Base-by-base conservation (phyloP, 1,140 invertebrate genomes). In the Drosophila pallidifrons region DNA sequence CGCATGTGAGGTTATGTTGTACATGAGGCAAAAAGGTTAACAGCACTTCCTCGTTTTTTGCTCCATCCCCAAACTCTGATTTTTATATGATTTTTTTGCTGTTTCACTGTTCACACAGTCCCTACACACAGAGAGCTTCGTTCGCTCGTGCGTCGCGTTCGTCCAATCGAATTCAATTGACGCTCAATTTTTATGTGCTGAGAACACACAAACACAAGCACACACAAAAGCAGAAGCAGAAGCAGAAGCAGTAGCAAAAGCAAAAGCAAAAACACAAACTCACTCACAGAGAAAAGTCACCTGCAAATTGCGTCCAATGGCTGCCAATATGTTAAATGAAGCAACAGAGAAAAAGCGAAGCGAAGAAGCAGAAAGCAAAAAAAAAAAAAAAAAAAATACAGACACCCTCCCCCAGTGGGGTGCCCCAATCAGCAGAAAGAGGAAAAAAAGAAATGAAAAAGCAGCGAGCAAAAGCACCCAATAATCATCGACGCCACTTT, bases 91-190 rank as follows among this genome's bases (percentile, higher is more conserved):
- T 35, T 71, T 80, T 66, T 64, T 25, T 20, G 20, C 20, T 25
- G 20, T 15, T 15, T 15, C 15, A 15, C 15, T 15, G 15, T 15
- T 15, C 15, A 15, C 59, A 11, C 61, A 46, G 64, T 72, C 79
- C 83, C 83, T 88, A 80, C 77, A 70, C 77, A 68, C 67, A 77
- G 30, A 54, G 25, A 25, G 51, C 51, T 15, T 63, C 52, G 54
- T 52, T 70, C 81, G 57, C 66, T 85, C 77, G 81, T 85, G 82
- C 82, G 82, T 81, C 60, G 64, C 74, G 71, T 76, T 87, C 77
- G 85, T 75, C 90, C 90, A 91, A 91, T 91, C 90, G 90, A 91
- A 91, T 91, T 90, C 90, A 91, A 91, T 91, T 91, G 90, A 91
- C 90, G 81, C 90, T 85, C 90, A 85, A 91, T 91, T 85, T 89